Evolutionary conservation across 2,797 vertebrate genomes (phyloP), one percentile per base, ranked within the genome.

Genomic region (Callimico goeldii): DNA sequence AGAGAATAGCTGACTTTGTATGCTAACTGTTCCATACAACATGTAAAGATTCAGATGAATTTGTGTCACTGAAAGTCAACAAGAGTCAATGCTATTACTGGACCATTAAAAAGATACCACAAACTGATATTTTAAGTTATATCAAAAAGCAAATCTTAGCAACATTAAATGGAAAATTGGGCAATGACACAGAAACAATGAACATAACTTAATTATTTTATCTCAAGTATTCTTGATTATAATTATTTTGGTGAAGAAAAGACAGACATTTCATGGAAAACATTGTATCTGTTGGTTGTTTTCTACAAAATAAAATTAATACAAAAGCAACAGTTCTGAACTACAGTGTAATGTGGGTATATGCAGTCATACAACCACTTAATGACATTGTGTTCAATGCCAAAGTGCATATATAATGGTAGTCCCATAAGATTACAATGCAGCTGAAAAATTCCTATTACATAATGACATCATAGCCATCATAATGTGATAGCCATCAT

Each of bases 201-300:
- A 93, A 83, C 64, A 95, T 96, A 41, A 91, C 12, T 81, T 97
- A 91, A 95, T 73, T 90, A 89, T 90, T 98, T 14, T 91, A 97
- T 89, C 50, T 95, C 92, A 26, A 33, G 95, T 91, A 87, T 96
- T 97, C 92, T 95, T 67, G 83, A 87, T 95, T 12, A 80, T 95
- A 97, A 57, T 96, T 57, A 55, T 52, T 80, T 95, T 97, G 41
- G n/a, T 46, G 39, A 79, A 95, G 90, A 41, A 82, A 95, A 84
- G 88, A 92, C 30, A 93, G 39, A 48, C 55, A 36, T 86, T 96
- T 95, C 19, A 90, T 76, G 46, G 1, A 88, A 41, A 83, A 77
- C 19, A 90, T 82, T 85, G 55, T 52, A 48, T 22, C 88, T 97
- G 39, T 43, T 90, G 52, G 1, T 39, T 94, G 8, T 90, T 90